phyloP scores from a whole-genome alignment of 2,888 invertebrate species.

The Malachius bipustulatus region DNA sequence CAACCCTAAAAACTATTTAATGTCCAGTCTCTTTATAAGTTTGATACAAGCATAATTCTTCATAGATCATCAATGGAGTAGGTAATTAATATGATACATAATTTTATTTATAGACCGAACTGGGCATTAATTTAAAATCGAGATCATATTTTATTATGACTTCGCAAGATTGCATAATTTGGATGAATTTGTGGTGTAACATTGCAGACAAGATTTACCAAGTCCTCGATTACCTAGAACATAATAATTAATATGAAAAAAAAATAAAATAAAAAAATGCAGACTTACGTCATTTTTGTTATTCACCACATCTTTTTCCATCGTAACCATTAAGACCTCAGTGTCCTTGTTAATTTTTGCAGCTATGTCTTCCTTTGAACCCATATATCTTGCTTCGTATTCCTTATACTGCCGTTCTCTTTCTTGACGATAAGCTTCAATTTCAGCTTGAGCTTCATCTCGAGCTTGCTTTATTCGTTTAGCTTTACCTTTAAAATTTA shows the following conservation, averaged over 20 bases:
- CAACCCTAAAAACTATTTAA: no score
- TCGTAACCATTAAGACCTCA: constrained; percentile 25
- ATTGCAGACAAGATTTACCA: constrained; percentile 28
- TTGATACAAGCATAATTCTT: no score
- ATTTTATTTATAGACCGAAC: no score
- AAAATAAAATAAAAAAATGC: constrained; percentile 2
- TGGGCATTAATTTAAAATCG: no score
- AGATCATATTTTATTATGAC: background rate
- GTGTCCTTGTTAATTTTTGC: constrained; percentile 35
- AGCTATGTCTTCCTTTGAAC: constrained; percentile 33
- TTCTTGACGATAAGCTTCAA: constrained; percentile 33
- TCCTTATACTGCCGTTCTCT: constrained; percentile 33
- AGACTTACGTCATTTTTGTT: constrained; percentile 26
- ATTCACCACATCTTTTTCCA: constrained; percentile 27
- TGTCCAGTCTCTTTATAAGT: no score
- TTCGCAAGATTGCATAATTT: constrained; percentile 24
- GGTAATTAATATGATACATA: no score
- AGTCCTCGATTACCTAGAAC: constrained; percentile 31
- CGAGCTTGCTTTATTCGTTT: constrained; percentile 35
- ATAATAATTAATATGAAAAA: constrained; percentile 10
- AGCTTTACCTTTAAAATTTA: constrained; percentile 29
- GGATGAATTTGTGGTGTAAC: constrained; percentile 31
- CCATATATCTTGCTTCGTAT: constrained; percentile 34
- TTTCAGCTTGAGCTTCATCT: constrained; percentile 35
- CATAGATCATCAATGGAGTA: no score